Percentiles rank a stretch among this genome's conserved stretches.
phyloP scores from a whole-genome alignment of 2,888 invertebrate species.

The Lepidocyrtinus sp. region DNA sequence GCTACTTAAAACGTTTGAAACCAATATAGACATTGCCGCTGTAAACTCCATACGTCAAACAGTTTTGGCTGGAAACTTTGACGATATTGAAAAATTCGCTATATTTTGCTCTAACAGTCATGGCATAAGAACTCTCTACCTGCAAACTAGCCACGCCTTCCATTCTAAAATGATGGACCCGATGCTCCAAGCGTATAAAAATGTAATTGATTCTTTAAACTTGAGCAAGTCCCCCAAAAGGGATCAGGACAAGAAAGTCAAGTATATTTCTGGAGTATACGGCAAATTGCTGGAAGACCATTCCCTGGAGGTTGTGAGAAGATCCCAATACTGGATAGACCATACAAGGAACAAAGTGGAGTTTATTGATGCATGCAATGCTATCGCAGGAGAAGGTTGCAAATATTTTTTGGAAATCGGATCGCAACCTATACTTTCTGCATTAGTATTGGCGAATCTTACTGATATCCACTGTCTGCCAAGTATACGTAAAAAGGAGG shows the following conservation, averaged over 20 bases:
- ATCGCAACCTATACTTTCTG: constrained; percentile 27
- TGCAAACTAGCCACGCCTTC: constrained; percentile 61
- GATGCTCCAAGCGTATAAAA: constrained; percentile 51
- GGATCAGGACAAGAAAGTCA: neutral
- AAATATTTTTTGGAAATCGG: constrained; percentile 40
- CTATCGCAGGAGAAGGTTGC: constrained; percentile 3
- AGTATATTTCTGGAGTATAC: constrained; percentile 43
- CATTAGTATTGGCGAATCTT: neutral
- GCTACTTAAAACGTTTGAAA: constrained; percentile 12
- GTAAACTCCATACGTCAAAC: constrained; percentile 58
- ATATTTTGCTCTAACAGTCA: constrained; percentile 25
- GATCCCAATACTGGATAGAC: constrained; percentile 28
- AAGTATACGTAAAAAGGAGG: neutral
- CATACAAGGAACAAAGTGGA: constrained; percentile 40
- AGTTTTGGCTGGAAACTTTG: constrained; percentile 47
- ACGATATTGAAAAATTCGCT: constrained; percentile 35
- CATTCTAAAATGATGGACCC: constrained; percentile 62
- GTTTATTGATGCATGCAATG: constrained; percentile 23
- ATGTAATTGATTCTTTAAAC: no score
- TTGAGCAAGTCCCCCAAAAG: no score
- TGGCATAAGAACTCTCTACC: constrained; percentile 35
- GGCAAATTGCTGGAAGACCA: neutral
- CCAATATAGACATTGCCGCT: constrained; percentile 56
- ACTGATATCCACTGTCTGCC: no score
- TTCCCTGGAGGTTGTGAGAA: neutral